Evolutionary conservation across 2,113 vertebrate genomes (phyloP), one percentile per base, ranked within the genome.

Genomic region (Amia ocellicauda): DNA sequence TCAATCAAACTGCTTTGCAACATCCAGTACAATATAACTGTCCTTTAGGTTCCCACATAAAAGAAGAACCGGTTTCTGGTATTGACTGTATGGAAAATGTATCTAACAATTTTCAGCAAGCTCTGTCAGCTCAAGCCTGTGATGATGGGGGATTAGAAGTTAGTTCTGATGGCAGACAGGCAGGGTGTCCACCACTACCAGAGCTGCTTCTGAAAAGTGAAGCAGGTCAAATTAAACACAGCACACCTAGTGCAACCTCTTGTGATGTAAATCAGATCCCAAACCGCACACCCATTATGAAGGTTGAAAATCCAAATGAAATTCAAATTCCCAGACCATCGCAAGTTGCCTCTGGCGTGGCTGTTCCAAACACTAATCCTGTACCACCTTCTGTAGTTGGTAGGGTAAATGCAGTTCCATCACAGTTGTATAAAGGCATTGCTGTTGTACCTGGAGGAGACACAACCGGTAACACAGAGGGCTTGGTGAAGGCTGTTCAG

Each of bases 401-500:
- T 41, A 36, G 17, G 17, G 69, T 55, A 61, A 78, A 58, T 42
- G 49, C 67, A 23, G 45, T 51, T 23, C 43, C 42, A 7, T 51
- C 56, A 79, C 80, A 78, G 36, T 58, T 74, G 19, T 55, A 54
- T 20, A 40, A 67, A 0, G 42, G 41, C 10, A 50, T 27, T 55
- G 16, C 65, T 2, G 63, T 11, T 8, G 63, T 65, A 29, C 29
- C 58, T 24, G 53, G 54, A 22, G 69, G 63, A 22, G 79, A 74
- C 11, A 83, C 70, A 42, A 74, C 22, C 69, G 81, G 77, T 72
- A 71, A 74, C 54, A 70, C 81, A 52, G 17, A 83, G 55, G 75
- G 79, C 64, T 74, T 82, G 62, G 77, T 80, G 78, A 31, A 76
- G 4, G 80, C 83, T 22, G 0, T 79, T 67, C 88, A 94, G 71